Conservation (phyloP, 2,888 invertebrate genomes). For the Lycophotia porphyrea region DNA sequence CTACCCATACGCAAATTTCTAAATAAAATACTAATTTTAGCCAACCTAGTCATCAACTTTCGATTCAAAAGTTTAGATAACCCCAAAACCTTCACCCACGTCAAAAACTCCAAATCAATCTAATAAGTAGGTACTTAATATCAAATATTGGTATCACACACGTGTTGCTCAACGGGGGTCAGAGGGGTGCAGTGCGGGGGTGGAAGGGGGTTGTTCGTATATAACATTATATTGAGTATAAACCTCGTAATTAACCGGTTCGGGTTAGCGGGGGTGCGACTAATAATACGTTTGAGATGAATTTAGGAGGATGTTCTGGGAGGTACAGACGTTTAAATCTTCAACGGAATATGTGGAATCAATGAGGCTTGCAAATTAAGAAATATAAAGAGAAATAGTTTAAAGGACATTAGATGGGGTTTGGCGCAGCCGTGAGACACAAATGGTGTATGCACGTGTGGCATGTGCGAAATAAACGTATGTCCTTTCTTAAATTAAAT, state of each 20-base stretch:
- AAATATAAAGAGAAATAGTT: background rate
- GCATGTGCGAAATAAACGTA: no score
- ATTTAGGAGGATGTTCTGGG: slow-evolving; percentile 13
- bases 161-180: slow-evolving; percentile 71
- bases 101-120: slow-evolving; percentile 22
- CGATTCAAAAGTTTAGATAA: background rate
- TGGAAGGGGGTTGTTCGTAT: slow-evolving; percentile 56
- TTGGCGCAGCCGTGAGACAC: no score
- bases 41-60: background rate
- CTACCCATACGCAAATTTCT: background rate
- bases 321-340: background rate
- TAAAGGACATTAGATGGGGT: background rate
- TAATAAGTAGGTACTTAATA: slow-evolving; percentile 45
- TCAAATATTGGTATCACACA: slow-evolving; percentile 59
- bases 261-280: slow-evolving; percentile 31
- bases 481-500: no score
- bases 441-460: no score
- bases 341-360: background rate
- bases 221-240: slow-evolving; percentile 75
- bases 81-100: background rate
- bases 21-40: background rate
- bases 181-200: slow-evolving; percentile 60
- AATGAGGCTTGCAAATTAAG: background rate
- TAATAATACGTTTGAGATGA: slow-evolving; percentile 46
- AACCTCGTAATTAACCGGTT: slow-evolving; percentile 81